phyloP scores from a whole-genome alignment of 2,113 vertebrate species.

The Ceuthmochares aereus region DNA sequence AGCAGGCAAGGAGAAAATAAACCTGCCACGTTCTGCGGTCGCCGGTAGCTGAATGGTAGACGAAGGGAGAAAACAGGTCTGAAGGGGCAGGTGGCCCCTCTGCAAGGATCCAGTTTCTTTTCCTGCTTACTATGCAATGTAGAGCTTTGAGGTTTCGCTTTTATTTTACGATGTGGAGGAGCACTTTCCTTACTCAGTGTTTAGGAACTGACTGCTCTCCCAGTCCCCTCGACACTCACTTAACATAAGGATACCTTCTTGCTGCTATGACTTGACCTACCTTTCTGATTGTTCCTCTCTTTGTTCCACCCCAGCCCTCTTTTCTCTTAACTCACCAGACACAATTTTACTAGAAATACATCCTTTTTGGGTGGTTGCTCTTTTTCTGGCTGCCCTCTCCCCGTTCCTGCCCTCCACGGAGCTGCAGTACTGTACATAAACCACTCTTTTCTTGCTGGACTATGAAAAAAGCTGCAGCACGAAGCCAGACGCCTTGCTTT shows the following conservation, averaged over 20 bases:
- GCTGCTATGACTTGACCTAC: conserved; percentile 47
- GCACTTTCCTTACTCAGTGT: background rate
- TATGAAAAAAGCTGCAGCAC: background rate
- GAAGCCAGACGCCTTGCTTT: background rate
- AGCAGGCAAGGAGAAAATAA: background rate
- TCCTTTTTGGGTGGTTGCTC: background rate
- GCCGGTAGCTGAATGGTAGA: background rate
- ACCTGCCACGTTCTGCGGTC: background rate
- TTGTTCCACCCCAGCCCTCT: background rate
- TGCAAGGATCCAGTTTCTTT: conserved; percentile 24
- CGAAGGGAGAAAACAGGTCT: background rate
- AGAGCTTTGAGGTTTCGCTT: conserved; percentile 42
- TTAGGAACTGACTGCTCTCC: background rate
- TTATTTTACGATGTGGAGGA: background rate
- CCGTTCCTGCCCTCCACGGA: background rate
- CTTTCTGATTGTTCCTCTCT: background rate
- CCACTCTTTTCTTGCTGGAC: background rate
- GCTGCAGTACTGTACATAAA: background rate
- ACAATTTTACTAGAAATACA: background rate
- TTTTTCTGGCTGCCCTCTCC: background rate
- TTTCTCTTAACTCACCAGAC: background rate
- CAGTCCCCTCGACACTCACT: background rate
- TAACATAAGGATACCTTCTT: conserved; percentile 47
- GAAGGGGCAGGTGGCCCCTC: conserved; percentile 5
- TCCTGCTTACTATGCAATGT: conserved; percentile 65